phyloP scores from a whole-genome alignment of 2,797 vertebrate species.

The Rhodeus uyekii region DNA sequence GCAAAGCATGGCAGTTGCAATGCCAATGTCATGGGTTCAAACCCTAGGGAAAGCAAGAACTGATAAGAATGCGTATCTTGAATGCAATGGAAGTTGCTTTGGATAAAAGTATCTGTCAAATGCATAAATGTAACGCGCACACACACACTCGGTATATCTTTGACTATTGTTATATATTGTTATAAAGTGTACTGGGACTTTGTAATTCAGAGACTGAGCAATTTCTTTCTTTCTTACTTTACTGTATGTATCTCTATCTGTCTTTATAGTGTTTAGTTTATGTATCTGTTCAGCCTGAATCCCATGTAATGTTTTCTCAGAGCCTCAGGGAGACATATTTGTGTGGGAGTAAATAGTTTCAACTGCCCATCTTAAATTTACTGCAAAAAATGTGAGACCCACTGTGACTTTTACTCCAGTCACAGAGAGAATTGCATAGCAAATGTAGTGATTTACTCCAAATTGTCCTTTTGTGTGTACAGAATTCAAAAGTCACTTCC shows the following conservation, averaged over 20 bases:
- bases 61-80: too few relatives aligned
- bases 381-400: slow-evolving; percentile 1
- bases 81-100: too few relatives aligned
- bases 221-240: neutral
- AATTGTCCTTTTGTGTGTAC: neutral
- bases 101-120: too few relatives aligned
- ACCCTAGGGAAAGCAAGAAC: too few relatives aligned
- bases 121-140: too few relatives aligned
- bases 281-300: neutral
- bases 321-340: slow-evolving; percentile 6
- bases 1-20: too few relatives aligned
- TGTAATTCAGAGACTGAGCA: too few relatives aligned
- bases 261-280: neutral
- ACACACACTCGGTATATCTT: too few relatives aligned
- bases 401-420: neutral
- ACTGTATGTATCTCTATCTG: neutral
- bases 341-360: slow-evolving; percentile 29
- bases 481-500: neutral
- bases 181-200: too few relatives aligned
- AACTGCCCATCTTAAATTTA: slow-evolving; percentile 9
- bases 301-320: slow-evolving; percentile 15
- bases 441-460: neutral
- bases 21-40: too few relatives aligned
- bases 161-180: too few relatives aligned
- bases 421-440: neutral